Evolutionary conservation across 2,888 invertebrate genomes (phyloP), one percentile per base, ranked within the genome.

Genomic region (Mythimna impura): DNA sequence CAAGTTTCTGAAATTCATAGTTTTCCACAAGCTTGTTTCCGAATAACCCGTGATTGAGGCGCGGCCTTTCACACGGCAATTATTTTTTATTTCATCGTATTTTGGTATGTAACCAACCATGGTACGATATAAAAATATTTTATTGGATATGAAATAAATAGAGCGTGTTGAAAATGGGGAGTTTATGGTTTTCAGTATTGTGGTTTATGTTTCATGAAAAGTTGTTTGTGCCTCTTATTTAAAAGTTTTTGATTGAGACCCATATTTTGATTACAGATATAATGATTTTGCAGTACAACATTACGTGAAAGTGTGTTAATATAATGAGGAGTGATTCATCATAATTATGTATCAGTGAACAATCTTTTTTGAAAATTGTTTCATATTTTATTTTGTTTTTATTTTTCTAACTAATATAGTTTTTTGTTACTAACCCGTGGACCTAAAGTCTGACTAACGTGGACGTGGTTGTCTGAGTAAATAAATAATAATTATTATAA

Each of bases 81-180:
- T 78, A 78, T 71, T 68, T 79, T 81, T 79, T 71, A 79, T 71
- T 71, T 20, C 65, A 54, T 68, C 67, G 61, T 77, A 77, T 78
- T 79, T 79, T 71, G 78, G 66, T 70, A 82, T 82, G 69, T 81
- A 76, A 81, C 78, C 65, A 81, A 76, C 68, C 79, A 25, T 77
- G 10, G 61, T 25, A 34, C 47, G 36, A 5, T 54, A 63, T 69
- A 68, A 54, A 82, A 10, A 71, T 66, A 60, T 72, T 82, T 82
- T 64, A 61, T 73, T 60, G 66, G n/a, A 36, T 66, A 57, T 25
- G 3, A 57, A 73, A 83, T 70, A 69, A 68, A 82, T 52, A 73
- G 64, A 66, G 57, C 47, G 52, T 65, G 67, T 62, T 71, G 61
- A 80, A 82, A 65, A 64, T 57, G 20, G 50, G 14, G 54, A 68